A percentile compares a stretch with the other conserved stretches of the same genome.
Conservation (phyloP, 2,797 vertebrate species). For the Silurus aristotelis region DNA sequence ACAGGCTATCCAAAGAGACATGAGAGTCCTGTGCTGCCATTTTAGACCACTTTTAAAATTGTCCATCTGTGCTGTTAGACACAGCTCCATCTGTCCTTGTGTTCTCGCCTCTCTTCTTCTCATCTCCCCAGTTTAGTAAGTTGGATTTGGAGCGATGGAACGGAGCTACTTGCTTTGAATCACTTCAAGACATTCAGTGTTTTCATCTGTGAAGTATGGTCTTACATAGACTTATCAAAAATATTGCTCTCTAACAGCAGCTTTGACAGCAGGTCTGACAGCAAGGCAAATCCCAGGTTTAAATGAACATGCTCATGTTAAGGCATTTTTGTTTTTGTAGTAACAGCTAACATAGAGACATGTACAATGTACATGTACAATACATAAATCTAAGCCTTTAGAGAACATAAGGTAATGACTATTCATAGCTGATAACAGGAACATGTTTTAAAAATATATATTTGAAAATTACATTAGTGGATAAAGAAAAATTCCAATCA, state of each 20-base stretch:
- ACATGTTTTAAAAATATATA: neutral
- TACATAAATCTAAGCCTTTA: neutral
- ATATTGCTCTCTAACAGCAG: neutral
- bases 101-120: neutral
- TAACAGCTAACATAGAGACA: neutral
- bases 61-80: conserved; percentile 46
- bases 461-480: neutral
- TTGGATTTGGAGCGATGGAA: too few relatives aligned
- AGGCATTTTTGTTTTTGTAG: neutral
- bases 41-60: conserved; percentile 33
- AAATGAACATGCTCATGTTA: neutral
- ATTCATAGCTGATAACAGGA: neutral
- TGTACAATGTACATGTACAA: too few relatives aligned
- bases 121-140: neutral
- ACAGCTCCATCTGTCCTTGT: conserved; percentile 16
- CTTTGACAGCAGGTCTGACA: neutral
- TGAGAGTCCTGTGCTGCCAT: conserved; percentile 29
- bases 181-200: neutral
- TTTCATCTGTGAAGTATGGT: neutral
- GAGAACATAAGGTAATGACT: neutral
- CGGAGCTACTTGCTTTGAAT: neutral
- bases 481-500: neutral
- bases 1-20: conserved; percentile 45
- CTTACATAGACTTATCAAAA: neutral
- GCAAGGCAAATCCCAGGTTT: neutral